phyloP scores from a whole-genome alignment of 2,113 vertebrate genomes.

The Helogale parvula region DNA sequence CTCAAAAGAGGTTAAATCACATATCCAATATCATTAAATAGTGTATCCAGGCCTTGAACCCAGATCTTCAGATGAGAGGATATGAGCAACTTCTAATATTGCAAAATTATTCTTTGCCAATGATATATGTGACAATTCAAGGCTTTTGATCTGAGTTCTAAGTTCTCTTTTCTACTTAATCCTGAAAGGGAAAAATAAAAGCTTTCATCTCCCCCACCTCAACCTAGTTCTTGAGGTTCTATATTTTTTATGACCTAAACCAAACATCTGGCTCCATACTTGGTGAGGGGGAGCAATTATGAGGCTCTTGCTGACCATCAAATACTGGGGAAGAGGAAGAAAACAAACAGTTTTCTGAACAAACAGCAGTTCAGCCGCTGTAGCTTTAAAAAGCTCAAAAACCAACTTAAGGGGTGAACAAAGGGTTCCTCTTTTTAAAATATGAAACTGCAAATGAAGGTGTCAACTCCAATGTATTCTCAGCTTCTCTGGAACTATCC shows the following conservation, averaged over 20 bases:
- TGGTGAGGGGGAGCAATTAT: neutral
- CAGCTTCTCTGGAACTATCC: neutral
- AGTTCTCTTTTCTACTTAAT: constrained; percentile 30
- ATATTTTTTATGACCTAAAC: constrained; percentile 38
- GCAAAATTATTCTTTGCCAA: neutral
- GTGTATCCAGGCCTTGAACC: neutral
- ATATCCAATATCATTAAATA: neutral
- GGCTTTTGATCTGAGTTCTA: neutral
- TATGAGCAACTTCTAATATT: neutral
- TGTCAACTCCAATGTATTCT: neutral
- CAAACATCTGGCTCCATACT: constrained; percentile 3
- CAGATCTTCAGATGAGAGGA: constrained; percentile 9
- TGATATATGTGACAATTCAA: constrained; percentile 38
- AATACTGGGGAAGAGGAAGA: neutral
- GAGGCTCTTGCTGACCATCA: neutral
- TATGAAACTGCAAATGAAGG: neutral
- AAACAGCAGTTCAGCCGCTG: too few relatives aligned
- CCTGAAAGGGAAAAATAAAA: neutral
- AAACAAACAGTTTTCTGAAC: constrained; percentile 27
- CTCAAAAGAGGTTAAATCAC: constrained; percentile 9
- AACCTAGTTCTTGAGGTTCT: neutral
- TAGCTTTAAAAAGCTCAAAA: neutral
- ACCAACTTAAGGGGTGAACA: neutral
- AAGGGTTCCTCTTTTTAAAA: neutral
- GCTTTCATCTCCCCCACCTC: neutral